These are phyloP conservation scores for Cherax destructor DNA, from an alignment of 1,140 invertebrate species.

Conservation along the genomic window DNA sequence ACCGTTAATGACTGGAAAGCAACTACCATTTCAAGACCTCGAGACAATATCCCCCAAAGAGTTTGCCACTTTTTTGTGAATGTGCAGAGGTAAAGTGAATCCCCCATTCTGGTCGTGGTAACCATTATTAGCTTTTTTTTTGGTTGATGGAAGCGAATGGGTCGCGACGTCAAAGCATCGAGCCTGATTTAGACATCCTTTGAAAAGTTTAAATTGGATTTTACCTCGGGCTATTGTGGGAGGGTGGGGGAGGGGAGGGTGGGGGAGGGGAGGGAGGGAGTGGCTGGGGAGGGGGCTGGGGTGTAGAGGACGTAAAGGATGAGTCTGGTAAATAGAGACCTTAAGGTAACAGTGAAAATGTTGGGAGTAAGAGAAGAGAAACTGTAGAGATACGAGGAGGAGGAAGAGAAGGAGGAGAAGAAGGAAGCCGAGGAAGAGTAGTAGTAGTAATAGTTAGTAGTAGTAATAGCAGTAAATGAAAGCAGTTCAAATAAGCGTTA, in stretches of 20 bases:
- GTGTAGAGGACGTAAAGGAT: not conserved
- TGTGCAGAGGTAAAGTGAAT: too few species aligned
- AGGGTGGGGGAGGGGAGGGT: not conserved
- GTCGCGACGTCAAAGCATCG: conserved; percentile 35
- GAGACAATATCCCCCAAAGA: too few species aligned
- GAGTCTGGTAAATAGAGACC: not conserved
- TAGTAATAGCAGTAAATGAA: too few species aligned
- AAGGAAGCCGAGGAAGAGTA: not conserved
- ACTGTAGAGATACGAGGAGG: not conserved
- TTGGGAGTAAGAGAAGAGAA: not conserved
- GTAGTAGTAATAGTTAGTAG: too few species aligned
- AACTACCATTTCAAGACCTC: too few species aligned
- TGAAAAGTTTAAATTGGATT: conserved; percentile 55
- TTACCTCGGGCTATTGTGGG: conserved; percentile 35
- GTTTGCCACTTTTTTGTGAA: too few species aligned
- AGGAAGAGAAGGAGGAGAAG: too few species aligned
- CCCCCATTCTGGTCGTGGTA: not conserved
- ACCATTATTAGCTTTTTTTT: conserved; percentile 22
- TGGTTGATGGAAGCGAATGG: conserved; percentile 11
- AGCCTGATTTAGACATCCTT: conserved; percentile 47
- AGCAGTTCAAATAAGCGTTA: too few species aligned
- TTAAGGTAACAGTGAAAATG: not conserved
- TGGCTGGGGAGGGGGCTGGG: not conserved
- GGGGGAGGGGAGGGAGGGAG: not conserved
- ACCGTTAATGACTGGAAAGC: not conserved